Conservation (phyloP, 2,888 invertebrate genomes). For the Andricus quercusramuli region DNA sequence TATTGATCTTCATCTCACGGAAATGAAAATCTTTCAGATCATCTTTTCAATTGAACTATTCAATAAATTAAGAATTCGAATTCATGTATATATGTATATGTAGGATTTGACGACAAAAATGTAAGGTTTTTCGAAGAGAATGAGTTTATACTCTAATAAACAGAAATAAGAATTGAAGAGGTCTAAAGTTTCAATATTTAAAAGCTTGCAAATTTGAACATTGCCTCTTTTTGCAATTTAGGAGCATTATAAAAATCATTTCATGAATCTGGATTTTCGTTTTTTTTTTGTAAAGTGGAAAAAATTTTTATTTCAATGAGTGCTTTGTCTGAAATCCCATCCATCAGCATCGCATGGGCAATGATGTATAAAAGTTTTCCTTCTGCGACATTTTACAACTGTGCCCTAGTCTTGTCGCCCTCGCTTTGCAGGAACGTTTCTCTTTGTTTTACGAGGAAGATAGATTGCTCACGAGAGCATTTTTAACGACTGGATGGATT, state of each 20-base stretch:
- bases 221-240: background rate
- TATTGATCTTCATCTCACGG: no score
- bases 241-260: background rate
- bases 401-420: constrained; percentile 22
- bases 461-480: constrained; percentile 46
- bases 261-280: background rate
- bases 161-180: no score
- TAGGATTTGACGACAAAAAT: no score
- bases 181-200: no score
- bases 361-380: background rate
- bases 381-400: constrained; percentile 15
- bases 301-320: background rate
- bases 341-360: background rate
- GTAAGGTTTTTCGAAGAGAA: no score
- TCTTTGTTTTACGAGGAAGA: constrained; percentile 46
- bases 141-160: no score
- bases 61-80: no score
- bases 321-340: background rate
- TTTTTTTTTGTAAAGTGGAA: background rate
- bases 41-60: no score
- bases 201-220: background rate
- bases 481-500: constrained; percentile 42
- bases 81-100: no score
- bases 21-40: no score
- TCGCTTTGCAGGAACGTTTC: constrained; percentile 34